A percentile compares a stretch with the other conserved stretches of the same genome.
Conservation (phyloP, 2,888 invertebrate species). For the Pristionchus mayeri region DNA sequence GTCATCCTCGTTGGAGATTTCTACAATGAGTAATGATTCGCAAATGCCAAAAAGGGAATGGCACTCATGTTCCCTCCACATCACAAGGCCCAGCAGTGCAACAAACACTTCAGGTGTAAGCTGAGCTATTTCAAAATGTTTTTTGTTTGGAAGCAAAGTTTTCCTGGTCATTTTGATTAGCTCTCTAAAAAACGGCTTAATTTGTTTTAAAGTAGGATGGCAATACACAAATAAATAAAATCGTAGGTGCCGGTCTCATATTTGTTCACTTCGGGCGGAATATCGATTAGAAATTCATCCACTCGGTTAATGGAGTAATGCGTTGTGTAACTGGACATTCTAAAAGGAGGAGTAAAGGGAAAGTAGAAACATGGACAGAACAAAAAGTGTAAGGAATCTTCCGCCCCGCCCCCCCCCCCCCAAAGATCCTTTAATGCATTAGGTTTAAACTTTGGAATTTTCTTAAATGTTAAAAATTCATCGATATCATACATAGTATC, state of each 20-base stretch:
- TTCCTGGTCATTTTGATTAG: background rate
- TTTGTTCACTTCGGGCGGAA: background rate
- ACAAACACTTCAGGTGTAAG: background rate
- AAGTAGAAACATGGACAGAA: too few relatives aligned
- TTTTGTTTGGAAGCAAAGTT: background rate
- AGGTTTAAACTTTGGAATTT: too few relatives aligned
- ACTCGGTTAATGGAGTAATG: background rate
- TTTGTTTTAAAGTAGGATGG: background rate
- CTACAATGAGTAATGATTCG: too few relatives aligned
- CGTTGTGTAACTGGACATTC: background rate
- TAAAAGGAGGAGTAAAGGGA: background rate
- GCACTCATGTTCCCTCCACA: background rate
- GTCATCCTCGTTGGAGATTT: too few relatives aligned
- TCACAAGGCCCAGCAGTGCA: background rate
- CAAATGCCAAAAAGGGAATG: too few relatives aligned
- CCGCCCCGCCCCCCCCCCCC: too few relatives aligned
- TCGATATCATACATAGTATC: background rate
- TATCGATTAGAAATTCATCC: background rate
- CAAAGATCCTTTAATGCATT: too few relatives aligned
- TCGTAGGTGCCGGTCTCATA: background rate
- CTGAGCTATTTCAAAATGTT: background rate
- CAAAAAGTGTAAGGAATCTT: background rate
- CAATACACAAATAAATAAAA: background rate
- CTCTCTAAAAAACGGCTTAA: background rate
- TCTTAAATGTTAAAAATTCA: too few relatives aligned